These are phyloP conservation scores for Melitaea athalia DNA, from an alignment of 2,888 invertebrate genomes.

Conservation along the genomic window DNA sequence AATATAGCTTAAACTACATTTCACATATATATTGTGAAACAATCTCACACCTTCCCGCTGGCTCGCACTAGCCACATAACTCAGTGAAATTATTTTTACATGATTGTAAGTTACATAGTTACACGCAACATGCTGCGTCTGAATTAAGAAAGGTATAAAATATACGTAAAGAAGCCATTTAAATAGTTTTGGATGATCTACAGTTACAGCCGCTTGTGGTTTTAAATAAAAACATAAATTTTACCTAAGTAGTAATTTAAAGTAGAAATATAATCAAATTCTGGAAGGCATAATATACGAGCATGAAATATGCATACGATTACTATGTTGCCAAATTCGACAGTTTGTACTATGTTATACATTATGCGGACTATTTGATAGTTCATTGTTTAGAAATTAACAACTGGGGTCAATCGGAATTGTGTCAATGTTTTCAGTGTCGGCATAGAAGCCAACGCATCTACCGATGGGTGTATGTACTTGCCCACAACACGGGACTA, in stretches of 20 bases:
- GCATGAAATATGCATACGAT: neutral
- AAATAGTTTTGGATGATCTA: neutral
- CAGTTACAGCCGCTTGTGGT: neutral
- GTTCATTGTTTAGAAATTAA: constrained; percentile 4
- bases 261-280: neutral
- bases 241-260: neutral
- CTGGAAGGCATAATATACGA: neutral
- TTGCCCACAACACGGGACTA: too few species aligned
- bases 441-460: neutral
- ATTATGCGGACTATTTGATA: constrained; percentile 5
- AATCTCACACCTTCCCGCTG: neutral
- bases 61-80: neutral
- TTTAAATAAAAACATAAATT: neutral
- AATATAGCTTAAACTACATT: too few species aligned
- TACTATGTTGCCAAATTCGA: neutral
- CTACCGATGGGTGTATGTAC: neutral
- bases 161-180: neutral
- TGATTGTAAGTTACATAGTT: neutral
- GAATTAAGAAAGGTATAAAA: neutral
- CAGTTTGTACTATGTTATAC: neutral
- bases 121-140: neutral
- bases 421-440: constrained; percentile 2
- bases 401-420: neutral
- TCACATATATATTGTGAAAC: neutral
- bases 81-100: neutral